Evolutionary conservation across 92 coral and sea anemone species (phyloP).

Genomic region (Phenganax stokvisi): DNA sequence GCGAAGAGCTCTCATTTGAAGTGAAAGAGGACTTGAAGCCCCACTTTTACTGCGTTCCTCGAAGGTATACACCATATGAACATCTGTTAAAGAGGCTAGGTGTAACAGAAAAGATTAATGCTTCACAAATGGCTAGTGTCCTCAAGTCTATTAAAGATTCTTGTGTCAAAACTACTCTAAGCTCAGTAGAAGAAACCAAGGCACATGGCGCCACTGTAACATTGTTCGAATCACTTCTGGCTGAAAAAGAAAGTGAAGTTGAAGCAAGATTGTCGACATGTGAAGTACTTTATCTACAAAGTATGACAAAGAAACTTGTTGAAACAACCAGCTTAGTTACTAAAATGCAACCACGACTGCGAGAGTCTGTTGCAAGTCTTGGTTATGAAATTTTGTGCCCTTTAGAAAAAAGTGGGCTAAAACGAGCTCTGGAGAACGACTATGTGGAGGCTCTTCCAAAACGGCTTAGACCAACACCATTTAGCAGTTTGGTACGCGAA

Average conservation of each 20-base stretch:
- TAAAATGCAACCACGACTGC: conserved; percentile 83
- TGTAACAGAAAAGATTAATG: conserved; percentile 78
- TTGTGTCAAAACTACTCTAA: conserved; percentile 73
- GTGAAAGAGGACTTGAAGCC: conserved; percentile 50
- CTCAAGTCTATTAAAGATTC: conserved; percentile 75
- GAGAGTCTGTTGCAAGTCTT: conserved; percentile 71
- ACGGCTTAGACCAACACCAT: conserved; percentile 68
- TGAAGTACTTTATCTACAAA: conserved; percentile 70
- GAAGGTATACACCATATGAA: conserved; percentile 75
- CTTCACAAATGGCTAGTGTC: conserved; percentile 73
- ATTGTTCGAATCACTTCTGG: conserved; percentile 59
- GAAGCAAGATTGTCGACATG: conserved; percentile 50
- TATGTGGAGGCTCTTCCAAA: conserved; percentile 65
- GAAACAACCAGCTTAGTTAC: conserved; percentile 70
- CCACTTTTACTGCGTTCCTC: conserved; percentile 76
- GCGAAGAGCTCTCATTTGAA: conserved; percentile 13
- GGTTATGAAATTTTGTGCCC: conserved; percentile 84
- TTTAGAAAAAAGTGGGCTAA: conserved; percentile 78
- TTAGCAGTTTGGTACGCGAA: conserved; percentile 72
- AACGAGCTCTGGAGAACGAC: conserved; percentile 61
- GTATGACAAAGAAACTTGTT: conserved; percentile 71
- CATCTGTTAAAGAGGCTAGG: conserved; percentile 89
- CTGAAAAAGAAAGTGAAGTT: conserved; percentile 20
- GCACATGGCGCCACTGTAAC: conserved; percentile 82
- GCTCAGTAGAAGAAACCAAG: conserved; percentile 68